Evolutionary conservation across 2,888 invertebrate genomes (phyloP).

Genomic region (Drosophila paranaensis): DNA sequence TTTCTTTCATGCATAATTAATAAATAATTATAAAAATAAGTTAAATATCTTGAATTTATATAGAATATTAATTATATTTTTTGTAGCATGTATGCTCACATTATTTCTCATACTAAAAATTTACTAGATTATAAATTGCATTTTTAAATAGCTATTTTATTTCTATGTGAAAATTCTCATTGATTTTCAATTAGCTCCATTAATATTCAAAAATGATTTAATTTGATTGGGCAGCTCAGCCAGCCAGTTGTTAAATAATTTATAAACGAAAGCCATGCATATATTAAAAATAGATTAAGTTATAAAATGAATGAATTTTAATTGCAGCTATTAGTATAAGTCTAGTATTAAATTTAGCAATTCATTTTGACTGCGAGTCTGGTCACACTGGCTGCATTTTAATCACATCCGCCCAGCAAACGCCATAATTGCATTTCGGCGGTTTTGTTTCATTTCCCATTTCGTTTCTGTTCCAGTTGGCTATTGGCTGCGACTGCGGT

Average conservation of each 20-base stretch:
- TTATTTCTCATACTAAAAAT: not conserved
- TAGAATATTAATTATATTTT: too few relatives aligned
- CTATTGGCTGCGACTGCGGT: conserved; percentile 59
- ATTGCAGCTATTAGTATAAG: not conserved
- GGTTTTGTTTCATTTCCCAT: conserved; percentile 41
- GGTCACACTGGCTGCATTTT: conserved; percentile 46
- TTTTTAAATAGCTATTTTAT: not conserved
- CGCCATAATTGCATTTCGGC: conserved; percentile 56
- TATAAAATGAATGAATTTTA: conserved; percentile 3
- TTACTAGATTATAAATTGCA: not conserved
- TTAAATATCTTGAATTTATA: too few relatives aligned
- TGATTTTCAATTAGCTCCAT: not conserved
- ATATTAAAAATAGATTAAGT: not conserved
- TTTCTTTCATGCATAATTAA: too few relatives aligned
- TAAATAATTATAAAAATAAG: too few relatives aligned
- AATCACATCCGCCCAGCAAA: conserved; percentile 51
- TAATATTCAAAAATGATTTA: not conserved
- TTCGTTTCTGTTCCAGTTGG: conserved; percentile 11
- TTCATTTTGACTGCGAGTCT: conserved; percentile 2
- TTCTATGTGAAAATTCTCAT: not conserved
- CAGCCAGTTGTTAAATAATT: not conserved
- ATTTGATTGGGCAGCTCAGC: not conserved
- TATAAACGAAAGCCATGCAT: conserved; percentile 3
- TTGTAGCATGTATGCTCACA: too few relatives aligned
- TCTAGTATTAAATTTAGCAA: not conserved